These are phyloP conservation scores for Argyrosomus japonicus DNA, from an alignment of 2,113 vertebrate species.

Conservation along the genomic window DNA sequence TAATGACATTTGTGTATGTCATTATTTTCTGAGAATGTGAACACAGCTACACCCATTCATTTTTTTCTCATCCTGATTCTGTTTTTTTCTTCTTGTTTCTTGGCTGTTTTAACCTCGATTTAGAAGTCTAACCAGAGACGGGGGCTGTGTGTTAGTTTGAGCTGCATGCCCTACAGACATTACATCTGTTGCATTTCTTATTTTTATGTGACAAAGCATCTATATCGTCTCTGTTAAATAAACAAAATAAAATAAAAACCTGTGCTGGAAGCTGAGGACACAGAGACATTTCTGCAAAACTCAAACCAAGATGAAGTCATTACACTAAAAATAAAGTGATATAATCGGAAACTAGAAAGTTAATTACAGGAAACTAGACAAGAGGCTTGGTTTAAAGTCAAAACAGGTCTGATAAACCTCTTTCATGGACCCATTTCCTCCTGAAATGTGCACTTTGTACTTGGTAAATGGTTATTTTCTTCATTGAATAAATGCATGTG, in stretches of 20 bases:
- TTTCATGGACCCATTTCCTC: background rate
- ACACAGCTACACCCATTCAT: too few species aligned
- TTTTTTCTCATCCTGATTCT: background rate
- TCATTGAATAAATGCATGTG: background rate
- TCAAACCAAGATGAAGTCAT: background rate
- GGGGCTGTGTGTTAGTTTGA: background rate
- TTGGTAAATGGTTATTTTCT: conserved; percentile 1
- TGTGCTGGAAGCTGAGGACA: background rate
- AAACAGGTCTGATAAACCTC: background rate
- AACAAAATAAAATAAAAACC: background rate
- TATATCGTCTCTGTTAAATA: background rate
- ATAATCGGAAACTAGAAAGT: too few species aligned
- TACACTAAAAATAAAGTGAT: too few species aligned
- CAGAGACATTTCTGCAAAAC: background rate
- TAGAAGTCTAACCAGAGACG: background rate
- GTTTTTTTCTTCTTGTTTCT: too few species aligned
- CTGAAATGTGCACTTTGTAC: background rate
- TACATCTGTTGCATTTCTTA: background rate
- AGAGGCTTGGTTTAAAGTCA: background rate
- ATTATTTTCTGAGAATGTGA: too few species aligned
- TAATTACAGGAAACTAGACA: background rate
- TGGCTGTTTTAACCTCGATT: background rate
- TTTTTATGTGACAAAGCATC: background rate
- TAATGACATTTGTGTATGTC: too few species aligned
- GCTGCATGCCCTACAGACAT: background rate